These are phyloP conservation scores for Poecilobothrus nobilitatus DNA, from an alignment of 2,888 invertebrate species.

Conservation along the genomic window DNA sequence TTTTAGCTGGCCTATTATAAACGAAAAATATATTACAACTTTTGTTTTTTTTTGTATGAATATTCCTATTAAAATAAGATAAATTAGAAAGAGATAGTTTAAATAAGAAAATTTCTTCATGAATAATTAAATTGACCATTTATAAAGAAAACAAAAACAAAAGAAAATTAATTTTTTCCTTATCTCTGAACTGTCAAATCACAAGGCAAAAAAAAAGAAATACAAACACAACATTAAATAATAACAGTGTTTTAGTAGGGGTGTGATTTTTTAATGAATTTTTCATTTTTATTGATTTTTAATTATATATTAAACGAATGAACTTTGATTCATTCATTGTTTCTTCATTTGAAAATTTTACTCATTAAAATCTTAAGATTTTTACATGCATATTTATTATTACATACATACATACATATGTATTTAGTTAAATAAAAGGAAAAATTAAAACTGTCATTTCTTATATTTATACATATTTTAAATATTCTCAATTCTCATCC, in stretches of 20 bases:
- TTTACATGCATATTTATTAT: too few relatives aligned
- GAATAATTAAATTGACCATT: constrained; percentile 6
- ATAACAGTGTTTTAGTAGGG: neutral
- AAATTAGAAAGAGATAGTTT: neutral
- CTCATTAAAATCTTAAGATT: too few relatives aligned
- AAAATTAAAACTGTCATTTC: too few relatives aligned
- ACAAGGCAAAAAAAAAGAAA: neutral
- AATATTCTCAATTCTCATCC: too few relatives aligned
- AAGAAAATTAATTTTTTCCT: neutral
- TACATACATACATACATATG: too few relatives aligned
- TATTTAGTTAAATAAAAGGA: too few relatives aligned
- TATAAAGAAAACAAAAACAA: neutral
- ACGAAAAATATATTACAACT: too few relatives aligned
- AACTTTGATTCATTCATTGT: too few relatives aligned
- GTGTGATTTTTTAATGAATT: constrained; percentile 2
- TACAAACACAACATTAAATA: neutral
- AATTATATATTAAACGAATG: neutral
- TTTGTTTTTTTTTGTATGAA: too few relatives aligned
- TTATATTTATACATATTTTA: too few relatives aligned
- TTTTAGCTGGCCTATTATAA: too few relatives aligned
- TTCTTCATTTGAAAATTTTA: too few relatives aligned
- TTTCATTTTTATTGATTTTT: neutral
- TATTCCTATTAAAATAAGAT: neutral
- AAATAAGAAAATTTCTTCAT: neutral
- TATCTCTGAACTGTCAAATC: neutral